Conservation (phyloP, 2,888 invertebrate species). For the Tanypteryx hageni region DNA sequence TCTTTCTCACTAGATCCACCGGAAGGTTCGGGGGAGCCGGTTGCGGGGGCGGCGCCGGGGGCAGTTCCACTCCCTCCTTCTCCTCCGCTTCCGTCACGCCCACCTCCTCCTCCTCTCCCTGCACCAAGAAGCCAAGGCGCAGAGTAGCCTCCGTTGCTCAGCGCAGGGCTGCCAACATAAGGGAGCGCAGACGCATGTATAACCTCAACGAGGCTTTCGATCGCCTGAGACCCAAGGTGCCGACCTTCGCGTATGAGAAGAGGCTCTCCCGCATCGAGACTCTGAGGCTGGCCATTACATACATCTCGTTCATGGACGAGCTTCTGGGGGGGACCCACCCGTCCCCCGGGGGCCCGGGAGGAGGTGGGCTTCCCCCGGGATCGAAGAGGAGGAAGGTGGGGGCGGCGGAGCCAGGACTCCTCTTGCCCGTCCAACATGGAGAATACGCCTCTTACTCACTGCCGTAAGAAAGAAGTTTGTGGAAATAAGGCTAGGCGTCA, state of each 20-base stretch:
- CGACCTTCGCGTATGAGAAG: constrained; percentile 98
- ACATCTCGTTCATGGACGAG: constrained; percentile 98
- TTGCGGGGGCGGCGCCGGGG: background rate
- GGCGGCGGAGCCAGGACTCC: constrained; percentile 26
- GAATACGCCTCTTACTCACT: constrained; percentile 66
- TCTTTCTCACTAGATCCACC: background rate
- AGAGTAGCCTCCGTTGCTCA: constrained; percentile 94
- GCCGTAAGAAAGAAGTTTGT: background rate
- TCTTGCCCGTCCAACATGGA: constrained; percentile 58
- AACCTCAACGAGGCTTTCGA: constrained; percentile 98
- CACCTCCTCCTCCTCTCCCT: constrained; percentile 45
- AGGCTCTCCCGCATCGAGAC: constrained; percentile 96
- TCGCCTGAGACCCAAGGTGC: constrained; percentile 92
- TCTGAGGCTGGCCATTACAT: constrained; percentile 94
- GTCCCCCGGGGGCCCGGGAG: background rate
- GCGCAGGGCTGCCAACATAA: constrained; percentile 93
- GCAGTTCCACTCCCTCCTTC: constrained; percentile 14
- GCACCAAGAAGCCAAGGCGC: constrained; percentile 87
- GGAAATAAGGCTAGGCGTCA: too few species aligned
- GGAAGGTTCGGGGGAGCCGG: constrained; percentile 35
- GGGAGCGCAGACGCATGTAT: constrained; percentile 95
- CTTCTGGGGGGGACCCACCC: constrained; percentile 77
- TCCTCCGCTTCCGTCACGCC: constrained; percentile 23
- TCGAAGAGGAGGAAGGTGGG: constrained; percentile 42
- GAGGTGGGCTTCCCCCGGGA: background rate